These are phyloP conservation scores for Hippocampus abdominalis DNA, from an alignment of 2,113 vertebrate species.

Conservation along the genomic window DNA sequence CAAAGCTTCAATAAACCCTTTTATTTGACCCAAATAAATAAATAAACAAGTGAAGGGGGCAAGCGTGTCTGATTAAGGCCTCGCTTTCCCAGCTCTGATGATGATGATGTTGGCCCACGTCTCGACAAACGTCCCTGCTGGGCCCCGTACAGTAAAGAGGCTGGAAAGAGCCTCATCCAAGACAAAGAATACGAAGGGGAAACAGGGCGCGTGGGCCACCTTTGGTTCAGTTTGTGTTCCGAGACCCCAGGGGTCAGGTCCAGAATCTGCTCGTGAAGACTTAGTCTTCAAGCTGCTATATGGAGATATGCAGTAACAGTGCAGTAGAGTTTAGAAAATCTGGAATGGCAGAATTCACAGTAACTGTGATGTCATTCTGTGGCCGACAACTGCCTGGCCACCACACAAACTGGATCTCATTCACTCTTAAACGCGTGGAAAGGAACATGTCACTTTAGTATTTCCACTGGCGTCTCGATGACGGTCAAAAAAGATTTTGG, in stretches of 20 bases:
- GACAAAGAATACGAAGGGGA: conserved; percentile 54
- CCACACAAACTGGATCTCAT: no score
- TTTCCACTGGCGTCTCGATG: no score
- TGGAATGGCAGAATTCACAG: no score
- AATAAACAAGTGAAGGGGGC: conserved; percentile 29
- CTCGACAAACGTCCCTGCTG: conserved; percentile 43
- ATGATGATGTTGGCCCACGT: conserved; percentile 66
- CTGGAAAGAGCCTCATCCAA: conserved; percentile 38
- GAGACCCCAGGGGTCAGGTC: conserved; percentile 26
- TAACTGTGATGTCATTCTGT: no score
- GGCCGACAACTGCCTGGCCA: no score
- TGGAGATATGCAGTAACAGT: no score
- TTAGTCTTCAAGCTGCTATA: no score
- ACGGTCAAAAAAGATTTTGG: no score
- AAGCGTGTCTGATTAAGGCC: conserved; percentile 56
- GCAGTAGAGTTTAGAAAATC: no score
- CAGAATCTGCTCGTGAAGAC: conserved; percentile 14
- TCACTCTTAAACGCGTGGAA: no score
- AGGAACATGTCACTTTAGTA: no score
- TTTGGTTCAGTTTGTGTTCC: conserved; percentile 40
- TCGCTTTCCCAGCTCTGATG: conserved; percentile 50
- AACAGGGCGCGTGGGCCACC: conserved; percentile 35
- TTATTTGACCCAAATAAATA: conserved; percentile 19
- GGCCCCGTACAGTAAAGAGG: conserved; percentile 21
- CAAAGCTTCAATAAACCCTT: conserved; percentile 30